Base-by-base conservation (phyloP, 1,140 invertebrate species). In the Berghia stephanieae region DNA sequence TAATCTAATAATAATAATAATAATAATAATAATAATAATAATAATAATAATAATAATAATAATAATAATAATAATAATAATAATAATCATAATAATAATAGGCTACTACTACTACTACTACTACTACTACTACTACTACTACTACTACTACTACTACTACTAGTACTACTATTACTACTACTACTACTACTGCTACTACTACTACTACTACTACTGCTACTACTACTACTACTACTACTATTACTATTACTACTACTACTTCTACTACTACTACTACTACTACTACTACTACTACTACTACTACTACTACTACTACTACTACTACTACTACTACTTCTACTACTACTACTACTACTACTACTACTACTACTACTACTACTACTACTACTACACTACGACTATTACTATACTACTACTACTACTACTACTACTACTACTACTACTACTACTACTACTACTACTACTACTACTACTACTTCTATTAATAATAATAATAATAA, bases 171-270 rank as follows among this genome's bases (percentile, higher is more conserved):
- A 75, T 16, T 63, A 75, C 72, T 75, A 60, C 72, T 75, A 36
- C 72, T 75, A 60, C 72, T 75, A 60, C 52, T 75, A 75, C 72
- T 63, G 63, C 72, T 66, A 75, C 72, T 75, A 75, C 72, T 75
- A 60, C 72, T 75, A 60, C 72, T 55, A 60, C 72, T 75, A 75
- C 72, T 60, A 68, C 66, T 68, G 40, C 66, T 68, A 68, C 66
- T 34, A 68, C 66, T 68, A 68, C 66, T 68, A 68, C 66, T 68
- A 68, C 66, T 68, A 68, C 31, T 34, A 68, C 66, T 68, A 68
- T 36, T 68, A 68, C 66, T 34, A 68, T 36, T 68, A 68, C 66
- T 68, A 70, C 68, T 70, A 43, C 68, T 70, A 70, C 68, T 42
- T 43, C 68, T 70, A 70, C 68, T 70, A 70, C 68, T 70, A 70